Base-by-base conservation (phyloP, 2,797 vertebrate genomes). In the Catostomus latipinnis region DNA sequence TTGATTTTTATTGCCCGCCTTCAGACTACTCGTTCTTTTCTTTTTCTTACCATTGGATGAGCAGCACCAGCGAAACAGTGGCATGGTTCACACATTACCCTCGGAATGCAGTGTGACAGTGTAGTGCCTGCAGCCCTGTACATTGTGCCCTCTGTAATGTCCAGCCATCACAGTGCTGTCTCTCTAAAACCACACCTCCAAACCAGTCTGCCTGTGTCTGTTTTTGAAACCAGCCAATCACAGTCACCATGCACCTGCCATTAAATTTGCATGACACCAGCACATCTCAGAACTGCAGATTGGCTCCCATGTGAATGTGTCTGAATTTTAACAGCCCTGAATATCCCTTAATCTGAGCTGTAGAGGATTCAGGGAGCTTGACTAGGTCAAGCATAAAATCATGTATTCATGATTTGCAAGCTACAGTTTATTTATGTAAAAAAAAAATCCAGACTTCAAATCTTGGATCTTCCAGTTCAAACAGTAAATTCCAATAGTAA, bases 181-280 rank as follows among this genome's bases (percentile, higher is more conserved):
- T 46, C 5, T 34, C 34, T 34, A 34, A 11, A 49, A 73, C 7
- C 4, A 12, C 57, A 11, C 22, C 45, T 7, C n/a, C 45, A 45
- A 43, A 58, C 16, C 48, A 61, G 13, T 46, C 46, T 52, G n/a
- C 16, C 13, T 10, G 57, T 70, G 76, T 34, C 34, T 52, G 13
- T 61, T 18, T 77, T 50, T 61, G 56, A 16, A 62, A 71, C 18
- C 57, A 78, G 57, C 54, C 79, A 74, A 76, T 69, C 72, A 57
- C 69, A 76, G 81, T 76, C 74, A 74, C 73, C 78, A 81, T 54
- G 34, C 71, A 88, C 84, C 88, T 86, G 83, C 81, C 82, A 88
- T 92, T 86, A 91, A 91, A 93, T 88, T 88, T 90, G 82, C 84
- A 93, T 92, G 86, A 90, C 91, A 89, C 72, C 83, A 84, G 73